Evolutionary conservation across 2,113 vertebrate species (phyloP).

Genomic region (Pygoscelis antarcticus): DNA sequence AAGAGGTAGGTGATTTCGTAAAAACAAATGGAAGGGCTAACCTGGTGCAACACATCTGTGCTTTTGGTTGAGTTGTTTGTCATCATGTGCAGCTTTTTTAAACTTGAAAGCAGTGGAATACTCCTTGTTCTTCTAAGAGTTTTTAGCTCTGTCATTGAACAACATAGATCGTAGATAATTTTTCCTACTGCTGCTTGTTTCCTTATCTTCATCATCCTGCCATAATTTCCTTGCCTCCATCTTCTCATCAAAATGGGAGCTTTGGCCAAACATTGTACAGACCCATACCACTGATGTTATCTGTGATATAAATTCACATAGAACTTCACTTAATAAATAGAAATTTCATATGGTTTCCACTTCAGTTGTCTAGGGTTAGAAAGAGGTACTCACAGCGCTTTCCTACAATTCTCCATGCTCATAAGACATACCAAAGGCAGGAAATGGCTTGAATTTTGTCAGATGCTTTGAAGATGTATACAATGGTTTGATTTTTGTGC

Average conservation of each 20-base stretch:
- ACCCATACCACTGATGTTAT: neutral
- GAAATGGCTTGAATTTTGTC: neutral
- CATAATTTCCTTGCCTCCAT: neutral
- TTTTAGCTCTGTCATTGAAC: neutral
- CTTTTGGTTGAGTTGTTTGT: neutral
- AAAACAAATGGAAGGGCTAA: neutral
- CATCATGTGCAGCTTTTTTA: neutral
- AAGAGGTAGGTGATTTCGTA: constrained; percentile 77
- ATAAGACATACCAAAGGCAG: neutral
- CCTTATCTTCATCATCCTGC: neutral
- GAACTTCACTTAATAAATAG: neutral
- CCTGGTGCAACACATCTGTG: rapidly evolving
- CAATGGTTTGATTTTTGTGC: neutral
- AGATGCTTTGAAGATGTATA: neutral
- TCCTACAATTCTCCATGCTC: neutral
- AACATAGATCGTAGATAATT: neutral
- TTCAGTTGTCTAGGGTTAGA: neutral
- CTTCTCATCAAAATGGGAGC: neutral
- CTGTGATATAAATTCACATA: neutral
- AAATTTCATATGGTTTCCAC: neutral
- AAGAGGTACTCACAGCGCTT: neutral
- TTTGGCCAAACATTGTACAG: neutral
- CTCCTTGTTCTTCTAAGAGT: neutral
- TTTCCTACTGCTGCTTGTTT: neutral
- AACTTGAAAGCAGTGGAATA: neutral